These are phyloP conservation scores for Stegophylla sp. DNA, from an alignment of 2,888 invertebrate genomes.

Conservation along the genomic window DNA sequence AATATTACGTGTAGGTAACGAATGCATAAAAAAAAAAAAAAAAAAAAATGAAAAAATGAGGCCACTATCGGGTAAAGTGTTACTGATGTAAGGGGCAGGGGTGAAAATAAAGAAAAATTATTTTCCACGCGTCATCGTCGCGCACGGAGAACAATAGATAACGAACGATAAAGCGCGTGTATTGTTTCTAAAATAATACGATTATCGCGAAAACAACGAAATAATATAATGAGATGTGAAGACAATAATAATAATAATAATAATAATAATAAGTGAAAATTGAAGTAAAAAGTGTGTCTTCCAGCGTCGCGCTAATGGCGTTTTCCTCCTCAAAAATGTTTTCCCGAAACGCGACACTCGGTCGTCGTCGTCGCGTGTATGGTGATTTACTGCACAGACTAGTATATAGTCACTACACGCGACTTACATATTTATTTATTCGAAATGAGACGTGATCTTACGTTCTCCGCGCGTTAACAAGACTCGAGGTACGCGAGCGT, in stretches of 20 bases:
- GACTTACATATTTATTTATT: slow-evolving; percentile 27
- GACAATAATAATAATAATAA: slow-evolving; percentile 5
- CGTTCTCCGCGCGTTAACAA: not conserved
- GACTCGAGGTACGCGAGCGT: not conserved
- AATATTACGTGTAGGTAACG: too few species aligned
- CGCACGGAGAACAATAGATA: too few species aligned
- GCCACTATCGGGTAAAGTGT: too few species aligned
- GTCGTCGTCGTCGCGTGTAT: not conserved
- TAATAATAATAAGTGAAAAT: slow-evolving; percentile 24
- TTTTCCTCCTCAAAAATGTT: not conserved
- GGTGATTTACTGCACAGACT: not conserved
- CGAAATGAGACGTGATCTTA: slow-evolving; percentile 31
- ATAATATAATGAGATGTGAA: not conserved
- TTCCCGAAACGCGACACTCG: not conserved
- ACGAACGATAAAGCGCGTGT: too few species aligned
- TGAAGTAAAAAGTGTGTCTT: slow-evolving; percentile 5
- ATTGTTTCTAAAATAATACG: not conserved
- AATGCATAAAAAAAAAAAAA: too few species aligned
- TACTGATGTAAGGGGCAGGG: too few species aligned
- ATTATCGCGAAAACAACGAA: too few species aligned
- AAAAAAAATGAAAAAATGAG: too few species aligned
- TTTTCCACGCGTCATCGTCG: not conserved
- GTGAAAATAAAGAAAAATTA: not conserved
- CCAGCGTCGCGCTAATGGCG: not conserved
- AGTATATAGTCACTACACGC: too few species aligned